Percentiles rank a stretch among this genome's conserved stretches.
These are phyloP conservation scores for Apis laboriosa DNA, from an alignment of 1,140 invertebrate genomes.

Conservation along the genomic window DNA sequence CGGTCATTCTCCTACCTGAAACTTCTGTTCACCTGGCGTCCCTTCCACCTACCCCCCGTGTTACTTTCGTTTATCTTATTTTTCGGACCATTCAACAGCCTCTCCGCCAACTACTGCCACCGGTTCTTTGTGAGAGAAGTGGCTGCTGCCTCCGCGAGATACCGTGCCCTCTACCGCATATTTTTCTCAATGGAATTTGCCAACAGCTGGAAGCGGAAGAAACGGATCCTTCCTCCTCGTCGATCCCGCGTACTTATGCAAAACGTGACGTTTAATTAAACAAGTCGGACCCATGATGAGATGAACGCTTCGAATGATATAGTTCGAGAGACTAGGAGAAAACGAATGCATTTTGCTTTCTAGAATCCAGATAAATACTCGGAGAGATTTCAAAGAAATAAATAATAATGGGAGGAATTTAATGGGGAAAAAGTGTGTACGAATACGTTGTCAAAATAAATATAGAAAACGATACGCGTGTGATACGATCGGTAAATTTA, in stretches of 20 bases:
- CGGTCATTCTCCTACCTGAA: conserved; percentile 60
- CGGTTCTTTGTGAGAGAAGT: conserved; percentile 49
- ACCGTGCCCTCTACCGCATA: neutral
- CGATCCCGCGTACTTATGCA: neutral
- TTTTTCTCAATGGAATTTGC: conserved; percentile 61
- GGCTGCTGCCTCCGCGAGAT: conserved; percentile 26
- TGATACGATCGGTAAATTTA: too few relatives aligned
- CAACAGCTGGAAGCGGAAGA: conserved; percentile 40
- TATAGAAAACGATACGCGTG: too few relatives aligned
- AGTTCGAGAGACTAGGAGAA: too few relatives aligned
- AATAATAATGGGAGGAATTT: too few relatives aligned
- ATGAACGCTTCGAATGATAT: neutral
- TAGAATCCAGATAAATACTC: too few relatives aligned
- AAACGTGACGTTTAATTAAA: neutral
- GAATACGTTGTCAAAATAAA: too few relatives aligned
- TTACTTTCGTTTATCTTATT: conserved; percentile 71
- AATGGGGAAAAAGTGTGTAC: too few relatives aligned
- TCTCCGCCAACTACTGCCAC: conserved; percentile 53
- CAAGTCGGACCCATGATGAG: too few relatives aligned
- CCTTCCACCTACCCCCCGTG: conserved; percentile 26
- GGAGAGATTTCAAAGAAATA: too few relatives aligned
- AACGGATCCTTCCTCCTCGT: neutral
- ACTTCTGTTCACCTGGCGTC: conserved; percentile 61
- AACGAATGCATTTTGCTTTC: too few relatives aligned
- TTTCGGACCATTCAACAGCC: conserved; percentile 64